phyloP scores from a whole-genome alignment of 2,797 vertebrate genomes.

The Tauraco hartlaubi region DNA sequence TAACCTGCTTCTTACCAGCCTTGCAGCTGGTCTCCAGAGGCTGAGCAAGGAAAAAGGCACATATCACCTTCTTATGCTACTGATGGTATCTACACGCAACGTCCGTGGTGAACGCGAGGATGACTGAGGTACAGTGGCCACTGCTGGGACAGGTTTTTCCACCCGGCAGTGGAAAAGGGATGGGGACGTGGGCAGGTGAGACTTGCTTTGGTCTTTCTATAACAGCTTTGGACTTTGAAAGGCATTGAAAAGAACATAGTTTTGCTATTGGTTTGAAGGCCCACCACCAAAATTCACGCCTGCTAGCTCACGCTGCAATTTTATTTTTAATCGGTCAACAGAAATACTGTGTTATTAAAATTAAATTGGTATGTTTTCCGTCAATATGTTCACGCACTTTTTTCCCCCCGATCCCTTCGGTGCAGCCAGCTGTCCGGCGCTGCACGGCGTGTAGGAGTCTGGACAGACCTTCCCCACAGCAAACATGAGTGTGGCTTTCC shows the following conservation, averaged over 20 bases:
- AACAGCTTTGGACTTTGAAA: neutral
- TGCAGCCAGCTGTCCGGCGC: neutral
- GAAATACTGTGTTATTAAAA: neutral
- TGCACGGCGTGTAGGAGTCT: neutral
- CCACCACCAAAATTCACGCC: neutral
- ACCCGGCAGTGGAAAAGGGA: neutral
- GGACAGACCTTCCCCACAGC: neutral
- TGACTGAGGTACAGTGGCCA: rapidly evolving
- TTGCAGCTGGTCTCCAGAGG: neutral
- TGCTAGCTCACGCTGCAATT: neutral
- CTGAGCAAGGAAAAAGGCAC: too few species aligned
- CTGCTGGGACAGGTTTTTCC: neutral
- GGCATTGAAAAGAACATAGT: neutral
- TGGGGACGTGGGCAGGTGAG: rapidly evolving
- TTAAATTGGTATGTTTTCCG: neutral
- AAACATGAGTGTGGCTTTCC: constrained; percentile 18
- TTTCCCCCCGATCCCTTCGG: neutral
- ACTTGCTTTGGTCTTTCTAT: neutral
- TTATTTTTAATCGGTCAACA: neutral
- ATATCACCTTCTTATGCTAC: neutral
- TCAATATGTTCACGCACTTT: neutral
- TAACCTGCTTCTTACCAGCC: neutral
- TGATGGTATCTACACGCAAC: rapidly evolving
- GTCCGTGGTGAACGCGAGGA: rapidly evolving
- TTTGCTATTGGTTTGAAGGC: neutral